These are phyloP conservation scores for Chondrilla cf. caribensis DNA, from an alignment of 37 sponge, comb jelly and placozoan genomes.

Conservation along the genomic window DNA sequence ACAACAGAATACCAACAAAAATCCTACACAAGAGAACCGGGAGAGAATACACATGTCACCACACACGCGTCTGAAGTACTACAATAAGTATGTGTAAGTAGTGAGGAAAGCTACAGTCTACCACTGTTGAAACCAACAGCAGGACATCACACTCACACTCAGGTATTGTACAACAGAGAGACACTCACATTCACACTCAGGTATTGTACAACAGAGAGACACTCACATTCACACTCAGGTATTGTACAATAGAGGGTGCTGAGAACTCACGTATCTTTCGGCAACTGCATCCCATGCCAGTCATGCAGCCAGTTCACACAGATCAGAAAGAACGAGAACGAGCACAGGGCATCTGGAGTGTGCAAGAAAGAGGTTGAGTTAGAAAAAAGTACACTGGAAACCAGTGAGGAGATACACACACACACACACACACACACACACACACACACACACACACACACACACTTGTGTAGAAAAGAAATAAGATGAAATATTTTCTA, in stretches of 20 bases:
- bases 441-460: not conserved
- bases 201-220: no score
- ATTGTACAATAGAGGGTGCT: no score
- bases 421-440: not conserved
- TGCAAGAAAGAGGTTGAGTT: not conserved
- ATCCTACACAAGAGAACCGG: constrained; percentile 37
- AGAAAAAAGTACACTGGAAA: not conserved
- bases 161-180: no score
- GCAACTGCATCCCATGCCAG: constrained; percentile 11
- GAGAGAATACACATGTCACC: no score
- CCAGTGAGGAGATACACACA: not conserved
- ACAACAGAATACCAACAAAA: constrained; percentile 42
- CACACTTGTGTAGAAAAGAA: constrained; percentile 72
- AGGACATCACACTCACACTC: no score
- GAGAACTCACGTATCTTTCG: not conserved
- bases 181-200: no score
- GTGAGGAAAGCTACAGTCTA: no score
- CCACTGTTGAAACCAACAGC: no score
- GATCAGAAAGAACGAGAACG: constrained; percentile 40
- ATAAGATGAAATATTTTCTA: constrained; percentile 76
- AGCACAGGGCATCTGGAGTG: constrained; percentile 42
- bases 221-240: no score
- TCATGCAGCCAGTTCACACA: constrained; percentile 46
- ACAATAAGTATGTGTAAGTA: no score
- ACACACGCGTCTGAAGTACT: no score